Evolutionary conservation across 2,113 vertebrate genomes (phyloP).

Genomic region (Cebidichthys violaceus): DNA sequence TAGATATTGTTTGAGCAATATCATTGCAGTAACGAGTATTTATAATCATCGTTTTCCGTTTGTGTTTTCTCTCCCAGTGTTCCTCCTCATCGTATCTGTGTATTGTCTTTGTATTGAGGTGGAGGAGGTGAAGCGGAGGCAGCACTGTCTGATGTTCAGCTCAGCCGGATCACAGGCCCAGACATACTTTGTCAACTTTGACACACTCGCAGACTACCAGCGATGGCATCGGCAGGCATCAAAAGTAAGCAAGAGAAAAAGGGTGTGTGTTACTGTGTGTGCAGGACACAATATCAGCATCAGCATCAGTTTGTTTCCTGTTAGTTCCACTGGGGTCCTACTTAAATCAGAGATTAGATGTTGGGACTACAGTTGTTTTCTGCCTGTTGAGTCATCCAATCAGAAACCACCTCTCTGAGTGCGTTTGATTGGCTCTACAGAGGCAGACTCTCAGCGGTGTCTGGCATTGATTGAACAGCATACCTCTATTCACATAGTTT

Average conservation of each 20-base stretch:
- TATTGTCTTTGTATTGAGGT: slow-evolving; percentile 79
- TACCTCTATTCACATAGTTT: neutral
- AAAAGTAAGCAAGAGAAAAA: slow-evolving; percentile 85
- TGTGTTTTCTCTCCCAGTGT: slow-evolving; percentile 1
- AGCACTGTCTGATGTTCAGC: slow-evolving; percentile 92
- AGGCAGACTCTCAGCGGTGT: slow-evolving; percentile 24
- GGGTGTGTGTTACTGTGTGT: slow-evolving; percentile 18
- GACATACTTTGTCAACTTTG: slow-evolving; percentile 94
- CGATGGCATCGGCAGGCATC: slow-evolving; percentile 94
- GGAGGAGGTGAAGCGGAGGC: slow-evolving; percentile 92
- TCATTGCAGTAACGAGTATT: neutral
- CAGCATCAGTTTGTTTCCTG: slow-evolving; percentile 12
- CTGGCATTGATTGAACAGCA: slow-evolving; percentile 46
- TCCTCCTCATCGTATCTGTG: slow-evolving; percentile 5
- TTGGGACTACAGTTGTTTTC: slow-evolving; percentile 7
- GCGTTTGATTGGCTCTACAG: slow-evolving; percentile 41
- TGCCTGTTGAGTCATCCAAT: slow-evolving; percentile 22
- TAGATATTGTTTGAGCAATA: neutral
- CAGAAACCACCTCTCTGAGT: slow-evolving; percentile 6
- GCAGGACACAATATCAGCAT: neutral
- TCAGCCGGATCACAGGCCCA: slow-evolving; percentile 93
- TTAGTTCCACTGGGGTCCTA: slow-evolving; percentile 9
- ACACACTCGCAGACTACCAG: slow-evolving; percentile 90
- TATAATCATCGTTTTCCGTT: neutral
- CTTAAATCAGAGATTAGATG: slow-evolving; percentile 18